phyloP scores from a whole-genome alignment of 2,113 vertebrate genomes.

The Pica pica region DNA sequence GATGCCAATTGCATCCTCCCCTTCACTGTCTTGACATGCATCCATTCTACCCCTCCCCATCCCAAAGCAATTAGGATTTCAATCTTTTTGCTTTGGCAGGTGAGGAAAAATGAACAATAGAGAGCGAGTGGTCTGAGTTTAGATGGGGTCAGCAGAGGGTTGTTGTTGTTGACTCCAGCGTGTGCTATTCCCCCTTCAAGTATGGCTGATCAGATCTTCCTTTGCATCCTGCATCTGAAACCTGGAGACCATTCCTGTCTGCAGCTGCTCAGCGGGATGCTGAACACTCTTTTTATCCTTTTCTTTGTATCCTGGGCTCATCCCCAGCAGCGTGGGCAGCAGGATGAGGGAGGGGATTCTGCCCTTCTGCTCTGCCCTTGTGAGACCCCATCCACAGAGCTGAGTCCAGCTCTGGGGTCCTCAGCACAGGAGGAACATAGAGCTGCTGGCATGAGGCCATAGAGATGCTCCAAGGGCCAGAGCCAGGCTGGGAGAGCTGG shows the following conservation, averaged over 20 bases:
- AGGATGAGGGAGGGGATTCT: background rate
- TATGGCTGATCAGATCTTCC: background rate
- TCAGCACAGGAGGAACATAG: background rate
- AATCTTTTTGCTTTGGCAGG: background rate
- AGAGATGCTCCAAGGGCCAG: background rate
- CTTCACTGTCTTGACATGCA: fast-evolving
- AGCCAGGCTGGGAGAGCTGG: background rate
- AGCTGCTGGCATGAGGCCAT: background rate
- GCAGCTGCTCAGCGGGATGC: background rate
- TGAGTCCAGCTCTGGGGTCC: background rate
- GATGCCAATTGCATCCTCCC: background rate
- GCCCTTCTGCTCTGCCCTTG: background rate
- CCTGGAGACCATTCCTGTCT: background rate
- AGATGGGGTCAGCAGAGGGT: background rate
- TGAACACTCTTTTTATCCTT: background rate
- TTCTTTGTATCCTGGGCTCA: background rate
- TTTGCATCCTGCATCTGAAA: background rate
- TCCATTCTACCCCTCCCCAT: background rate
- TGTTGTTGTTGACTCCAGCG: background rate
- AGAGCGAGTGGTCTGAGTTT: background rate
- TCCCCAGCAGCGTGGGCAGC: background rate
- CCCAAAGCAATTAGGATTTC: fast-evolving
- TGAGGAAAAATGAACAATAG: background rate
- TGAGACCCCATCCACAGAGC: background rate
- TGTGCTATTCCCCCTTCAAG: background rate